Percentiles rank a stretch among this genome's conserved stretches.
Evolutionary conservation across 35 echinoderm and acorn worm species (phyloP).

Genomic region (Nesometra sesokonis): DNA sequence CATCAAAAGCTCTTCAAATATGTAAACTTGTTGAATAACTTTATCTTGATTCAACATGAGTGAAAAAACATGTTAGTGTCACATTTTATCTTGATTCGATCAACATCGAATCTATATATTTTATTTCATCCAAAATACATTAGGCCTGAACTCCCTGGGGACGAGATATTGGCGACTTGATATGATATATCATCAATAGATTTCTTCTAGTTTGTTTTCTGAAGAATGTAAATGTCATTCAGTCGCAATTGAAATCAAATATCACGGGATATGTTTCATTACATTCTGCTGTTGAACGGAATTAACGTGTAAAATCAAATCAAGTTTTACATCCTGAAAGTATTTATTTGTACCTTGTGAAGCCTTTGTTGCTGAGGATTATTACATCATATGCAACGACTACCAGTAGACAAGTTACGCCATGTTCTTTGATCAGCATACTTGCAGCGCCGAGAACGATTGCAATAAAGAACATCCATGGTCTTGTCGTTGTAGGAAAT

Average conservation of each 20-base stretch:
- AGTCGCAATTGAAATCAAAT: not conserved
- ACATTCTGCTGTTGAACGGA: not conserved
- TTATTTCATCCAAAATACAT: too few relatives aligned
- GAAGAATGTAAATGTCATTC: too few relatives aligned
- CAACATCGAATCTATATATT: too few relatives aligned
- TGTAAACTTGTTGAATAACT: too few relatives aligned
- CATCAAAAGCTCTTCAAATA: too few relatives aligned
- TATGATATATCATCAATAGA: too few relatives aligned
- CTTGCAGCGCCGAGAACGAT: slow-evolving; percentile 25
- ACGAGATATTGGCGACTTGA: too few relatives aligned
- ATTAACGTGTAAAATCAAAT: not conserved
- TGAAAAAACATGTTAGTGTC: too few relatives aligned
- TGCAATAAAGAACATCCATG: not conserved
- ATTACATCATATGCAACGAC: slow-evolving; percentile 58
- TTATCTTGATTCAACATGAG: too few relatives aligned
- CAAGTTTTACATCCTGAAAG: not conserved
- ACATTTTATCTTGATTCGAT: too few relatives aligned
- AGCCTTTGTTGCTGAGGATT: slow-evolving; percentile 8
- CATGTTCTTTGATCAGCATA: slow-evolving; percentile 76
- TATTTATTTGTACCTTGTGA: slow-evolving; percentile 9
- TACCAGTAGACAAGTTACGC: slow-evolving; percentile 50
- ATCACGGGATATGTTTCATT: not conserved
- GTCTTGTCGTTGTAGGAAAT: not conserved
- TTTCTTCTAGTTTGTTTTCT: too few relatives aligned
- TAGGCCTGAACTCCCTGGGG: too few relatives aligned